A percentile compares a stretch with the other conserved stretches of the same genome.
Conservation (phyloP, 2,113 vertebrate genomes). For the Notothenia rossii region DNA sequence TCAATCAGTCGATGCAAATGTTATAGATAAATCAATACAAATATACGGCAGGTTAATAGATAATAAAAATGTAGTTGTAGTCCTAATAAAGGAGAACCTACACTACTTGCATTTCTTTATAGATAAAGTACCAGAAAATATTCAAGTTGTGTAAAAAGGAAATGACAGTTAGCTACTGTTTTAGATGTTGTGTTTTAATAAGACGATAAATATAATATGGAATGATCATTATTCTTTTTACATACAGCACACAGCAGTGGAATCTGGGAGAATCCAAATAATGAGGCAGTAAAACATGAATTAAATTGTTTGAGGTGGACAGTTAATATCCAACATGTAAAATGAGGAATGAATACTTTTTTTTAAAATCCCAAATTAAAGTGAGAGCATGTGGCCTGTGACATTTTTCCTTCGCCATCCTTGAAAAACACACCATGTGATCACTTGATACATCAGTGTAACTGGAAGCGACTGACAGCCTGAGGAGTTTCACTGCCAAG, state of each 20-base stretch:
- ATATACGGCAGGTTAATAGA: no score
- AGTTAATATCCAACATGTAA: background rate
- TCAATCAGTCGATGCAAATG: no score
- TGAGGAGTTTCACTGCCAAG: constrained; percentile 23
- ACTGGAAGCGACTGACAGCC: constrained; percentile 68
- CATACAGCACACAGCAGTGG: background rate
- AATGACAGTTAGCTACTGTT: background rate
- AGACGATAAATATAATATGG: background rate
- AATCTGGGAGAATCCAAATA: background rate
- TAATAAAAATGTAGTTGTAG: no score
- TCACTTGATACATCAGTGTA: constrained; percentile 75
- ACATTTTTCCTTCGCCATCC: constrained; percentile 49
- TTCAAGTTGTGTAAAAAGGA: background rate
- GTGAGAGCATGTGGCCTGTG: constrained; percentile 36
- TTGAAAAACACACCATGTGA: constrained; percentile 30
- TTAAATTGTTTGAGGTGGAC: background rate
- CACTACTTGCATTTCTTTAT: background rate
- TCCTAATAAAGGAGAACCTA: background rate
- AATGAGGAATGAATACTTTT: background rate
- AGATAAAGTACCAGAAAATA: background rate
- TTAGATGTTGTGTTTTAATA: background rate
- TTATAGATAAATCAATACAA: no score
- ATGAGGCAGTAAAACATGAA: background rate
- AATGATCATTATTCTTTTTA: background rate
- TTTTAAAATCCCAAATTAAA: constrained; percentile 5